phyloP scores from a whole-genome alignment of 2,888 invertebrate species.

The Orthosia gothica region DNA sequence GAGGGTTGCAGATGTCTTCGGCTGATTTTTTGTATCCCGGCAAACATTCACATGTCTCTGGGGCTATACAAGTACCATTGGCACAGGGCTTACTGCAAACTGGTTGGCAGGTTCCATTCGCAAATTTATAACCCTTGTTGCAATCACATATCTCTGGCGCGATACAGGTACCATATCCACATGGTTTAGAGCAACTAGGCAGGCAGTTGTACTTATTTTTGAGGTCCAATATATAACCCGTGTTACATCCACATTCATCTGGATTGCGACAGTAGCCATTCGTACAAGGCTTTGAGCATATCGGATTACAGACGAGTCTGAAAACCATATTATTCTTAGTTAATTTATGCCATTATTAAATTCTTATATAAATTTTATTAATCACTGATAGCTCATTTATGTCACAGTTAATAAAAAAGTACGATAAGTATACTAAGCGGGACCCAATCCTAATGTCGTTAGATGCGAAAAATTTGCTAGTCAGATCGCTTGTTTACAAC shows the following conservation, averaged over 20 bases:
- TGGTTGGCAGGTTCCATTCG: conserved; percentile 30
- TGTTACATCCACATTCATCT: too few relatives aligned
- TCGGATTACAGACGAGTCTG: conserved; percentile 17
- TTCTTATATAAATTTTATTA: background rate
- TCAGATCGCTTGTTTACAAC: too few relatives aligned
- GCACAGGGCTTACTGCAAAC: conserved; percentile 37
- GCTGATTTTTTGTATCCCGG: conserved; percentile 11
- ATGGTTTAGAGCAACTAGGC: too few relatives aligned
- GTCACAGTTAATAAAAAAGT: too few relatives aligned
- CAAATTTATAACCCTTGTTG: background rate
- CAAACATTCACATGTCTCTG: conserved; percentile 36
- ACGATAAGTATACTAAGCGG: too few relatives aligned
- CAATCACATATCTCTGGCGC: too few relatives aligned
- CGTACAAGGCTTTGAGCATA: conserved; percentile 12
- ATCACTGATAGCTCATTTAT: too few relatives aligned
- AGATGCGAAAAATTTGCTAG: too few relatives aligned
- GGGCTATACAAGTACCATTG: conserved; percentile 34
- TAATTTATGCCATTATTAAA: background rate
- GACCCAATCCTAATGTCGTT: too few relatives aligned
- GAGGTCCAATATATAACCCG: too few relatives aligned
- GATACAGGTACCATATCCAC: too few relatives aligned
- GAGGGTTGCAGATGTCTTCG: conserved; percentile 27
- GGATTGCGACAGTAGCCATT: conserved; percentile 13
- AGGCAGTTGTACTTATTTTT: too few relatives aligned
- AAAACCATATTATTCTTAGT: background rate